phyloP scores from a whole-genome alignment of 92 coral and sea anemone genomes.

The Phymanthus crucifer region DNA sequence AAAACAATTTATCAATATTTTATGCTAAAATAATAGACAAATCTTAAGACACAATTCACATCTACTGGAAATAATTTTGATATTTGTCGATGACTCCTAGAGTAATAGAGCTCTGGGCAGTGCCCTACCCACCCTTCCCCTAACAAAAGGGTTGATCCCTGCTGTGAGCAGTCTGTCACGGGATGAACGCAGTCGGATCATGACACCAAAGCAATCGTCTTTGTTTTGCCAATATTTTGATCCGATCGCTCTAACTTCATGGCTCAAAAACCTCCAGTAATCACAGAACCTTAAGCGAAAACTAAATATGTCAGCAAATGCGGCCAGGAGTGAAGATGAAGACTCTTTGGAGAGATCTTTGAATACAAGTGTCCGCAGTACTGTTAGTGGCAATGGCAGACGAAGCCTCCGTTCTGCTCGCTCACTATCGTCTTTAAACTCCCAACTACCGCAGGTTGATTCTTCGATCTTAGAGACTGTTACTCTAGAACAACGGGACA shows the following conservation, averaged over 20 bases:
- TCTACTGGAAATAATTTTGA: too few species aligned
- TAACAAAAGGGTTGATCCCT: too few species aligned
- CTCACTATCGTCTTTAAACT: slow-evolving; percentile 36
- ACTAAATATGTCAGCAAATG: slow-evolving; percentile 5
- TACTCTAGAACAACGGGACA: slow-evolving; percentile 77
- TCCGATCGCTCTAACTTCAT: not conserved
- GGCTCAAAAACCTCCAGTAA: not conserved
- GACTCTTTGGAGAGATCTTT: slow-evolving; percentile 29
- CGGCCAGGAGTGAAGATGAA: not conserved
- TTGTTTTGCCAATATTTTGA: not conserved
- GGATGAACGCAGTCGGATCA: not conserved
- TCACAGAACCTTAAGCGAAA: not conserved
- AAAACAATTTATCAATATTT: too few species aligned
- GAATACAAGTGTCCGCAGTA: slow-evolving; percentile 17
- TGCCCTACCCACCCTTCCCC: too few species aligned
- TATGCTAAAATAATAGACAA: too few species aligned
- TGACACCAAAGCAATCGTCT: not conserved
- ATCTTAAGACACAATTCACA: too few species aligned
- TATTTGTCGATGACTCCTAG: too few species aligned
- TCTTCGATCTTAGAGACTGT: slow-evolving; percentile 69
- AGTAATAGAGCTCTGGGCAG: too few species aligned
- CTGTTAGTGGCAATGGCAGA: not conserved
- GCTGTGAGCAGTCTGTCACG: too few species aligned
- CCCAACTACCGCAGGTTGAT: slow-evolving; percentile 65
- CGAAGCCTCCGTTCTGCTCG: slow-evolving; percentile 19